These are phyloP conservation scores for Sitophilus oryzae DNA, from an alignment of 1,140 invertebrate species.

Conservation along the genomic window DNA sequence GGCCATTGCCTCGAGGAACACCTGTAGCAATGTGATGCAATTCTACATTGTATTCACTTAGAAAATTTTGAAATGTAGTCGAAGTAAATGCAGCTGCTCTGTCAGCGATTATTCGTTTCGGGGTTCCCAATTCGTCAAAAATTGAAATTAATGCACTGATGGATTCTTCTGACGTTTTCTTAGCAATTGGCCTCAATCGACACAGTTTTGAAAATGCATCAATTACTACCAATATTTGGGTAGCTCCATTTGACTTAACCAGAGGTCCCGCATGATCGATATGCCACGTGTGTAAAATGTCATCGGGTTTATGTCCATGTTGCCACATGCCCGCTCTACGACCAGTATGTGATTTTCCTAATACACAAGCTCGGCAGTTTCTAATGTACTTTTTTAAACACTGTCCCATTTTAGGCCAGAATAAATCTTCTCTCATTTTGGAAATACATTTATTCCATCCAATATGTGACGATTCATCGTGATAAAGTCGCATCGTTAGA, in stretches of 20 bases:
- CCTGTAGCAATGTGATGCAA: conserved; percentile 24
- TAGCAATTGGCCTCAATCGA: conserved; percentile 1
- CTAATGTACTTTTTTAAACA: conserved; percentile 13
- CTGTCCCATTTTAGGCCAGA: conserved; percentile 12
- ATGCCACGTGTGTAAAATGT: conserved; percentile 14
- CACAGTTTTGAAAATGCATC: conserved; percentile 13
- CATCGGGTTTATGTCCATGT: conserved; percentile 13
- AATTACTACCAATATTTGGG: conserved; percentile 17
- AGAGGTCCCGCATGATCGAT: conserved; percentile 22
- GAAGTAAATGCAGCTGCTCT: conserved; percentile 10
- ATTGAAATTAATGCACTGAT: conserved; percentile 8
- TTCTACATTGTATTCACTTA: conserved; percentile 7
- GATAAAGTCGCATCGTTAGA: conserved; percentile 11
- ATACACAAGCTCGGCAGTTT: conserved; percentile 3
- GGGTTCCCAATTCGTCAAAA: conserved; percentile 10
- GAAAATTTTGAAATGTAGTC: conserved; percentile 7
- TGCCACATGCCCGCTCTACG: conserved; percentile 6
- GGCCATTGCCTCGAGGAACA: conserved; percentile 16
- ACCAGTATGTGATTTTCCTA: conserved; percentile 16
- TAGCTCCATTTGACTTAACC: conserved; percentile 17
- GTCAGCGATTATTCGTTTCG: conserved; percentile 9
- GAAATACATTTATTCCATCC: conserved; percentile 5
- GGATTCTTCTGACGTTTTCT: conserved; percentile 10
- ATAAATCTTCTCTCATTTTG: conserved; percentile 11
- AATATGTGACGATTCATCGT: conserved; percentile 15